Percentiles rank a stretch among this genome's conserved stretches.
Evolutionary conservation across 2,113 vertebrate species (phyloP).

Genomic region (Xiphorhynchus elegans): DNA sequence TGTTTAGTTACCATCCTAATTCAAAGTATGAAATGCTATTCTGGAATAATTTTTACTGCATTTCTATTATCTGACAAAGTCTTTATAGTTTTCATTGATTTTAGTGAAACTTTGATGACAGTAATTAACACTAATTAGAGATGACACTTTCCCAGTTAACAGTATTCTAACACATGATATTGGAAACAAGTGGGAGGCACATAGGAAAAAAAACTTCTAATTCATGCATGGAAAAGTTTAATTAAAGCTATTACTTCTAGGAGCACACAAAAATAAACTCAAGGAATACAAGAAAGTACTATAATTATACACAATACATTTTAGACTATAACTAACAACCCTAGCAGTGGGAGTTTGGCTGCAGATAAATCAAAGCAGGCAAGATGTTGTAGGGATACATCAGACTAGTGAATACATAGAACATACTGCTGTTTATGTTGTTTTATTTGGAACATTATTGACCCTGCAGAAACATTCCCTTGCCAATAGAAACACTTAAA

Average conservation of each 20-base stretch:
- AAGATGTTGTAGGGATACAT: background rate
- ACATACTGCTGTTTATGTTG: background rate
- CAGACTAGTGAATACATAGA: background rate
- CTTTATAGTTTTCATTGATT: background rate
- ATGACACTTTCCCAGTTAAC: background rate
- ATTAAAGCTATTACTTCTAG: constrained; percentile 7
- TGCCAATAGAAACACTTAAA: background rate
- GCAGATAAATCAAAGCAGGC: background rate
- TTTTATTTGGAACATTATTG: background rate
- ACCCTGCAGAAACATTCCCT: background rate
- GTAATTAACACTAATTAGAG: background rate
- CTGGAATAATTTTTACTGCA: background rate
- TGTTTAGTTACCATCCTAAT: background rate
- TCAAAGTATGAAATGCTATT: background rate
- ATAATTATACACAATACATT: background rate
- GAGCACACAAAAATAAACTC: background rate
- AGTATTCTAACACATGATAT: background rate
- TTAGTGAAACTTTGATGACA: background rate
- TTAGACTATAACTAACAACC: background rate
- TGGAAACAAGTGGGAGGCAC: background rate
- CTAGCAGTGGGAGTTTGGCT: background rate
- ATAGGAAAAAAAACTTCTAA: background rate
- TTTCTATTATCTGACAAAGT: background rate
- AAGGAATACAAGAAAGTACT: background rate
- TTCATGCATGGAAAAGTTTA: background rate